Base-by-base conservation (phyloP, 1,140 invertebrate species). In the Meloidogyne hapla region DNA sequence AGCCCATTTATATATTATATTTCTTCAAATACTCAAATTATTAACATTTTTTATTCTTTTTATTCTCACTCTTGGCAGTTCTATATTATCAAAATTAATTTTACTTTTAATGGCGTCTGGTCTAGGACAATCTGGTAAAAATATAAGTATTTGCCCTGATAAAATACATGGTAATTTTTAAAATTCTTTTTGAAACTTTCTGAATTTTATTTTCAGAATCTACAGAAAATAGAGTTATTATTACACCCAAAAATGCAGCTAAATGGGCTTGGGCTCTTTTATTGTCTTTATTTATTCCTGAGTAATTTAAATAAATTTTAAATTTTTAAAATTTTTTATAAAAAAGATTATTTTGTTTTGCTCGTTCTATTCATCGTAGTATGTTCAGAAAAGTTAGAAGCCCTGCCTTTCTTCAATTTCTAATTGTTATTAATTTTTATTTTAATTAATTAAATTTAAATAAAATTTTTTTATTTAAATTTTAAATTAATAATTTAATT, bases 261-360 rank as follows among this genome's bases (percentile, higher is more conserved):
- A 87, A 87, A 73, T 86, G 84, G 84, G 83, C 82, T 12, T 86
- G 84, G 84, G 83, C 85, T 4, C 64, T 79, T 2, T 76, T 83
- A 26, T 45, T 86, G 69, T 56, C 80, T 25, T 68, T 86, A 8
- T 82, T 74, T 62, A 77, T 82, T 28, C 84, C 84, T 6, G 84
- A 87, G 65, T 65, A 83, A 10, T 33, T 85, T 23, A 84, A 84
- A 62, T 83, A 85, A 70, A 71, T 84, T 45, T 26, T 65, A 26
- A 38, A 23, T 12, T 15, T 10, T 25, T n/a, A n/a, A 12, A n/a
- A 3, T 65, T 65, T 23, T 10, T 28, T 38, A 26, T n/a, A 56
- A 56, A 56, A 56, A 56, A 56, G 48, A n/a, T 69, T 81, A 9
- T 38, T 83, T 40, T 86, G 84, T 61, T 85, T 85, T 71, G 72